These are phyloP conservation scores for Spheniscus humboldti DNA, from an alignment of 2,797 vertebrate genomes.

Conservation along the genomic window DNA sequence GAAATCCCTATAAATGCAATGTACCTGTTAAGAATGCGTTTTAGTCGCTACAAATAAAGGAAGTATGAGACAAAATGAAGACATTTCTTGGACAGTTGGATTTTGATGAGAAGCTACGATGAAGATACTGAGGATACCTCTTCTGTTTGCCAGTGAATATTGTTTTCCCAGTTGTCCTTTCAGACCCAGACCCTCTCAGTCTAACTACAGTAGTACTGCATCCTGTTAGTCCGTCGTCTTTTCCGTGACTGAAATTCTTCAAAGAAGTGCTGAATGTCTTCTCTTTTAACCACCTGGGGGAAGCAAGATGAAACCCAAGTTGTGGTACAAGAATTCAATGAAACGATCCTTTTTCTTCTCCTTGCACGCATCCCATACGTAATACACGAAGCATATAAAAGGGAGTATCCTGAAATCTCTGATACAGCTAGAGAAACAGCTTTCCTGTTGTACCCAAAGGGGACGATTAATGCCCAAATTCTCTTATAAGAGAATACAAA, in stretches of 20 bases:
- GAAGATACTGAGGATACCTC: background rate
- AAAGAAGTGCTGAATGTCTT: constrained; percentile 83
- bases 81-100: background rate
- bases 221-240: constrained; percentile 73
- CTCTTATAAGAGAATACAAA: background rate
- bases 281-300: constrained; percentile 78
- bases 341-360: background rate
- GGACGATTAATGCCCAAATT: background rate
- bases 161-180: background rate
- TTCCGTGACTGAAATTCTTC: constrained; percentile 83
- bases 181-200: background rate
- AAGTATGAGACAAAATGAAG: background rate
- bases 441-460: background rate
- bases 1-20: background rate
- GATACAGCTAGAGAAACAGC: background rate
- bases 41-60: background rate
- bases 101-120: background rate
- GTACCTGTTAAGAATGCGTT: background rate
- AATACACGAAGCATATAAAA: background rate
- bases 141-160: constrained; percentile 4
- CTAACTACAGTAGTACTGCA: constrained; percentile 84
- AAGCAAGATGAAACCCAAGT: background rate
- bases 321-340: background rate
- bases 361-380: background rate
- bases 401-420: background rate